phyloP scores from a whole-genome alignment of 2,113 vertebrate genomes.

The Ursus arctos region DNA sequence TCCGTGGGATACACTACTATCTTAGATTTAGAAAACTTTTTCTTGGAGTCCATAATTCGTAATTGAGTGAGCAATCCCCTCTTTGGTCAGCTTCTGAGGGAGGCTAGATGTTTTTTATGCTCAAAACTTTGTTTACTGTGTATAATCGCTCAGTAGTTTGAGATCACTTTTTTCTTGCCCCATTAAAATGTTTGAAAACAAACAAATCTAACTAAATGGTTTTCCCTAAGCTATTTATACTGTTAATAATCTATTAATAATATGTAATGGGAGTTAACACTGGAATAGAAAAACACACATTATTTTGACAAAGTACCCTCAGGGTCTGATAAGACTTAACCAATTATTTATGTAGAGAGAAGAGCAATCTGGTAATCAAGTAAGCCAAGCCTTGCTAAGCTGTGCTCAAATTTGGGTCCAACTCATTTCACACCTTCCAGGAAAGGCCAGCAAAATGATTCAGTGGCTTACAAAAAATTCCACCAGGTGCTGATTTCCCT shows the following conservation, averaged over 20 bases:
- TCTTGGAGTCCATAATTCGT: background rate
- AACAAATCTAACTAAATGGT: slow-evolving; percentile 71
- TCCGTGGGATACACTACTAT: background rate
- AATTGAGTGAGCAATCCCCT: background rate
- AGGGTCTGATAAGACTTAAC: slow-evolving; percentile 72
- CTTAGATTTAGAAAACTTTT: background rate
- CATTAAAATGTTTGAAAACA: slow-evolving; percentile 78
- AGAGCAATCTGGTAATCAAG: slow-evolving; percentile 54
- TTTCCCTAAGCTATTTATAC: slow-evolving; percentile 77
- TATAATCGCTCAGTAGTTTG: slow-evolving; percentile 69
- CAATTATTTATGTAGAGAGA: slow-evolving; percentile 72
- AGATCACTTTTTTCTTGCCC: slow-evolving; percentile 69
- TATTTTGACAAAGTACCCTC: slow-evolving; percentile 67
- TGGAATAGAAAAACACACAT: slow-evolving; percentile 70
- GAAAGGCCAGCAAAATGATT: background rate
- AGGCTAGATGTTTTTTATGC: background rate
- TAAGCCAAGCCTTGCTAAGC: background rate
- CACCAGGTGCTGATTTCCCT: background rate
- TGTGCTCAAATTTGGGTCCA: background rate
- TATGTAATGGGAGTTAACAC: slow-evolving; percentile 69
- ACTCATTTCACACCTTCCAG: slow-evolving; percentile 29
- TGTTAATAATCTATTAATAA: slow-evolving; percentile 80
- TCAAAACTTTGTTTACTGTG: slow-evolving; percentile 32
- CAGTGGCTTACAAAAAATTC: background rate
- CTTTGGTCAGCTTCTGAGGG: background rate